These are phyloP conservation scores for Perizoma affinitatum DNA, from an alignment of 2,888 invertebrate genomes.

Conservation along the genomic window DNA sequence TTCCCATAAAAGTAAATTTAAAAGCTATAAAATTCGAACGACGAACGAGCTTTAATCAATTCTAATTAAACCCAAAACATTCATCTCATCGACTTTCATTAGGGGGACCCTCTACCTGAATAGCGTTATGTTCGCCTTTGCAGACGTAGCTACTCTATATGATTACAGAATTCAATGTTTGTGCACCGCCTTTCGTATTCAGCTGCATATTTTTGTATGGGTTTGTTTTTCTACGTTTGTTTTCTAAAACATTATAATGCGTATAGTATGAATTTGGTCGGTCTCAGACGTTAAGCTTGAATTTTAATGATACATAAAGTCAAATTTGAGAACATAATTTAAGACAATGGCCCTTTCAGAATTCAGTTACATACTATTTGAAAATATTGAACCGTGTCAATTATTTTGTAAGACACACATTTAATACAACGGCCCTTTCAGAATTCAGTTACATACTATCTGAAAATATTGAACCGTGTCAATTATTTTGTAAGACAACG, in stretches of 20 bases:
- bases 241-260: slow-evolving; percentile 1
- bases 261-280: slow-evolving; percentile 8
- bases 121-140: slow-evolving; percentile 50
- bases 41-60: slow-evolving; percentile 58
- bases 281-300: slow-evolving; percentile 1
- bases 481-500: not conserved
- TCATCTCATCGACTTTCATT: slow-evolving; percentile 70
- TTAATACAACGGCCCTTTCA: slow-evolving; percentile 3
- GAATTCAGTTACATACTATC: not conserved
- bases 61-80: slow-evolving; percentile 69
- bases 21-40: slow-evolving; percentile 28
- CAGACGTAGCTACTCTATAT: slow-evolving; percentile 45
- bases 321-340: slow-evolving; percentile 6
- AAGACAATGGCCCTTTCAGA: slow-evolving; percentile 1
- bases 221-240: slow-evolving; percentile 22
- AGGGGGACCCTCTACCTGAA: slow-evolving; percentile 63
- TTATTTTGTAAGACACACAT: not conserved
- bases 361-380: not conserved
- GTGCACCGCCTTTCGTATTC: slow-evolving; percentile 40
- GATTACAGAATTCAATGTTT: slow-evolving; percentile 36
- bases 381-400: too few species aligned
- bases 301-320: slow-evolving; percentile 11
- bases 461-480: too few species aligned
- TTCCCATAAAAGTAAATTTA: slow-evolving; percentile 11
- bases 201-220: slow-evolving; percentile 21